Evolutionary conservation across 2,888 invertebrate species (phyloP).

Genomic region (Lepidocyrtinus sp.): DNA sequence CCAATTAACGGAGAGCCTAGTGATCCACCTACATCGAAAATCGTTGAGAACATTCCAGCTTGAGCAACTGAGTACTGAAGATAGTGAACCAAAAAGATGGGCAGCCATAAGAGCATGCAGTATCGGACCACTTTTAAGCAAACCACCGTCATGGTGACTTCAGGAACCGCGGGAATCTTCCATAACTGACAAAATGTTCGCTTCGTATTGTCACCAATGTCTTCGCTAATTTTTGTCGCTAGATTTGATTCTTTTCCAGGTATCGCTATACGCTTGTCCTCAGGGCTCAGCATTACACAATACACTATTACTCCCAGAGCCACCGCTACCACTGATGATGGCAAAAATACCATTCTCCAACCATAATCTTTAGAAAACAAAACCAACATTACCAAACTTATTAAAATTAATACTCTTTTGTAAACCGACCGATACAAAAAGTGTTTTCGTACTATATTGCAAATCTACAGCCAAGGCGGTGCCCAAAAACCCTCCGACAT

Average conservation of each 20-base stretch:
- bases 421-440: background rate
- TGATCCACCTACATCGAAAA: slow-evolving; percentile 75
- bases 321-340: slow-evolving; percentile 72
- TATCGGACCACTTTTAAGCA: slow-evolving; percentile 74
- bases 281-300: slow-evolving; percentile 63
- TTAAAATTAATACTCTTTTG: too few species aligned
- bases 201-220: slow-evolving; percentile 26
- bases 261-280: slow-evolving; percentile 62
- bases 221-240: slow-evolving; percentile 51
- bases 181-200: slow-evolving; percentile 71
- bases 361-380: slow-evolving; percentile 70
- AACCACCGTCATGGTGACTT: slow-evolving; percentile 73
- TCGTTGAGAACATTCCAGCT: slow-evolving; percentile 73
- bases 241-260: slow-evolving; percentile 64
- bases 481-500: slow-evolving; percentile 73
- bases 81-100: slow-evolving; percentile 73
- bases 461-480: slow-evolving; percentile 73
- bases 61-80: slow-evolving; percentile 72
- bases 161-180: slow-evolving; percentile 72
- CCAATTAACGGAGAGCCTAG: slow-evolving; percentile 73
- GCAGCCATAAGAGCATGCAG: slow-evolving; percentile 75
- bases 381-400: too few species aligned
- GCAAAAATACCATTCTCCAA: slow-evolving; percentile 73
- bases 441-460: slow-evolving; percentile 67
- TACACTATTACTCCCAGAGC: slow-evolving; percentile 70